phyloP scores from a whole-genome alignment of 2,797 vertebrate species.

The Darevskia nairensis region DNA sequence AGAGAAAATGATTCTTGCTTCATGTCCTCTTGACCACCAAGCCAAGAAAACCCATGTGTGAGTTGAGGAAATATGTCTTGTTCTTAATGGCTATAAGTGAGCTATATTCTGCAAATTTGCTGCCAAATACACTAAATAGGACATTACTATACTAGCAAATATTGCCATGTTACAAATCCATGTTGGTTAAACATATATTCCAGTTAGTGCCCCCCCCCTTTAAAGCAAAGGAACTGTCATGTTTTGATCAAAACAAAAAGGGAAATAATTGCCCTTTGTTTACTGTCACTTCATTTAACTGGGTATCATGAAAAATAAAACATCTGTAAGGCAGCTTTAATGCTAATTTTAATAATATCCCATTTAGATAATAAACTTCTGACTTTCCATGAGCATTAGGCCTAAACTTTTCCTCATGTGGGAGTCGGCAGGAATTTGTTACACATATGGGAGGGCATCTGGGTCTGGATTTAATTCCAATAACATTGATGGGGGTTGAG shows the following conservation, averaged over 20 bases:
- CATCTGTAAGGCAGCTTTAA: slow-evolving; percentile 49
- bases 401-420: slow-evolving; percentile 60
- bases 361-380: slow-evolving; percentile 61
- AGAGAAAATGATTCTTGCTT: not conserved
- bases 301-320: slow-evolving; percentile 43
- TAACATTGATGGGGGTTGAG: slow-evolving; percentile 4
- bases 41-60: not conserved
- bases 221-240: not conserved
- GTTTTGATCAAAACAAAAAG: slow-evolving; percentile 40
- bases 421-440: slow-evolving; percentile 38
- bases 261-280: slow-evolving; percentile 26
- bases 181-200: slow-evolving; percentile 15
- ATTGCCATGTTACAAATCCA: slow-evolving; percentile 6
- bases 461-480: slow-evolving; percentile 59
- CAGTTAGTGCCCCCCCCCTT: slow-evolving; percentile 21
- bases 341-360: slow-evolving; percentile 58
- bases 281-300: slow-evolving; percentile 23
- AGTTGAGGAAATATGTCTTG: not conserved
- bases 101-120: slow-evolving; percentile 29
- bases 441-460: slow-evolving; percentile 42
- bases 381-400: slow-evolving; percentile 52
- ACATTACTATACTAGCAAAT: slow-evolving; percentile 14
- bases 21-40: not conserved
- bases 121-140: not conserved
- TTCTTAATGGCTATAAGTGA: not conserved